Base-by-base conservation (phyloP, 2,797 vertebrate genomes). In the Notoglanidium macrostoma region DNA sequence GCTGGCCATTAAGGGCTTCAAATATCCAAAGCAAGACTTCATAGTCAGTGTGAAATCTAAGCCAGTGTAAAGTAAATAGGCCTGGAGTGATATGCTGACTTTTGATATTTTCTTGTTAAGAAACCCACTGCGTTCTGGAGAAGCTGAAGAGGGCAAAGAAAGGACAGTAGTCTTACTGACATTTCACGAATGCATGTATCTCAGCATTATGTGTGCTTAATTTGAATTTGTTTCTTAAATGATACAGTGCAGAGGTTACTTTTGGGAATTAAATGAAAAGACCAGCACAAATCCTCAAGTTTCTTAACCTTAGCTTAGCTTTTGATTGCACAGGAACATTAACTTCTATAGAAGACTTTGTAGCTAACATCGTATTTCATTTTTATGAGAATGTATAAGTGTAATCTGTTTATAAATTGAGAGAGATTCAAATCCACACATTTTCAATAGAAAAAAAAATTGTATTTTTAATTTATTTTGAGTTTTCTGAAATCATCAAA, bases 1-100 rank as follows among this genome's bases (percentile, higher is more conserved):
- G 35, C n/a, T 40, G 73, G 49, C 21, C 82, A 57, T 81, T 88
- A 87, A 87, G 54, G 32, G 40, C 61, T 82, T 21, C 59, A 67
- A 29, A 82, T 65, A 67, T 65, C 82, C 77, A 23, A 70, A 54
- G 84, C 44, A 76, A 54, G 76, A 74, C 40, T 77, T 78, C 59
- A 78, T 29, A 46, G 61, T 67, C 40, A 44, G 59, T 49, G 80
- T 26, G 61, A 29, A 82, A 63, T 63, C 15, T 65, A 82, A 29
- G 12, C 57, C 57, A 46, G 57, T 59, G 77, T 80, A 80, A 80
- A 79, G 77, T 79, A 79, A 57, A 61, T 1, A 44, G 21, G 19
- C 21, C 55, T 46, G 40, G 57, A 29, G 79, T 49, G 59, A 65
- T 17, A 65, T 10, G 59, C 40, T 29, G 40, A n/a, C 26, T 65